phyloP scores from a whole-genome alignment of 1,140 invertebrate species.

The Popillia japonica region DNA sequence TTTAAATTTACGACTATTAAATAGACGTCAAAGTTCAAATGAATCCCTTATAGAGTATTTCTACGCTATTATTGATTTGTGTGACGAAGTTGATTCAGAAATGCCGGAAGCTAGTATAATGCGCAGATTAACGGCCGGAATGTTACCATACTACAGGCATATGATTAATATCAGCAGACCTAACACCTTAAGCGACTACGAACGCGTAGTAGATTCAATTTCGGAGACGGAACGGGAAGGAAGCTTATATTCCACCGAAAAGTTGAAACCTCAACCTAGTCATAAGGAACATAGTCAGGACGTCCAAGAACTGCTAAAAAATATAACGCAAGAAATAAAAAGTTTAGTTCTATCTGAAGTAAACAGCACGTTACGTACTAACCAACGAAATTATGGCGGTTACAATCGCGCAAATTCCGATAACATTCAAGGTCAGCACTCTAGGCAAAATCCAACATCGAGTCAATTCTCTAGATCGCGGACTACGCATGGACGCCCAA shows the following conservation, averaged over 20 bases:
- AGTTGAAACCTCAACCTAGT: not conserved
- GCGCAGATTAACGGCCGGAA: not conserved
- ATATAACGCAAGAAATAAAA: not conserved
- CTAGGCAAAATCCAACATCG: no score
- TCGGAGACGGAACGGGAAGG: not conserved
- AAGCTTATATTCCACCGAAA: not conserved
- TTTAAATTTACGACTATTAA: conserved; percentile 28
- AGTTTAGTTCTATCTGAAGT: not conserved
- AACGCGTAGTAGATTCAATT: conserved; percentile 14
- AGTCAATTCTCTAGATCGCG: no score
- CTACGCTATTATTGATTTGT: not conserved
- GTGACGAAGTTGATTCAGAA: conserved; percentile 6
- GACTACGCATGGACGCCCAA: no score
- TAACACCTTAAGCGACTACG: not conserved
- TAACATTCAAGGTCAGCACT: no score
- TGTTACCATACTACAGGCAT: conserved; percentile 18
- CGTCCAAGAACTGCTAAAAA: not conserved
- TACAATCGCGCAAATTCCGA: no score
- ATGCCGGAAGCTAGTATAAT: not conserved
- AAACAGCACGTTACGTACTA: not conserved
- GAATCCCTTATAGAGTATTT: conserved; percentile 8
- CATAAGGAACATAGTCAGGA: not conserved
- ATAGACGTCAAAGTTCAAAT: not conserved
- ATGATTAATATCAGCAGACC: conserved; percentile 17
- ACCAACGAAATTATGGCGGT: no score